Conservation (phyloP, 2,113 vertebrate genomes). For the Coregonus clupeaformis region DNA sequence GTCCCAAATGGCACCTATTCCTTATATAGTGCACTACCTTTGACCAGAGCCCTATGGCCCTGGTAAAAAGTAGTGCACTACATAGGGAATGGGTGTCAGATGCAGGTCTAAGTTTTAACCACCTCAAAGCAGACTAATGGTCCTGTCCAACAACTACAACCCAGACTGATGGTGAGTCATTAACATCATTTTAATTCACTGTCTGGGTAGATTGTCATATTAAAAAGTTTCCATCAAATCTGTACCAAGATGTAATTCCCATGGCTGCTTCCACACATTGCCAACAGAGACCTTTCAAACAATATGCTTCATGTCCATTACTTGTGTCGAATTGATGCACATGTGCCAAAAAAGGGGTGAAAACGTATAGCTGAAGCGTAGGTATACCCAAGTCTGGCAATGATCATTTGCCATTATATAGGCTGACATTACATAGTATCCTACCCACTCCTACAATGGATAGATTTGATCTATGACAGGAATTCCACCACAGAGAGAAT, state of each 20-base stretch:
- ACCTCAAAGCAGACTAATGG: not conserved
- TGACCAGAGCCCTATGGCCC: too few species aligned
- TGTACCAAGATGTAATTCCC: not conserved
- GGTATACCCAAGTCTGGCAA: not conserved
- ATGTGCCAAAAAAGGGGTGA: not conserved
- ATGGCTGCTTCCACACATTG: not conserved
- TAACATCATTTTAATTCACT: not conserved
- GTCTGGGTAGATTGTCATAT: not conserved
- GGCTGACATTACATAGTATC: conserved; percentile 3
- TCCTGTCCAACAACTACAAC: not conserved
- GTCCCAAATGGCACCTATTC: too few species aligned
- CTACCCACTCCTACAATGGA: not conserved
- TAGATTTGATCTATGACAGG: not conserved
- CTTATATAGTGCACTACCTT: too few species aligned
- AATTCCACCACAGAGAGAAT: not conserved
- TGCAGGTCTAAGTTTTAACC: not conserved
- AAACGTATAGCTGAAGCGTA: not conserved
- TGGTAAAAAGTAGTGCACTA: too few species aligned
- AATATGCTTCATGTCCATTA: not conserved
- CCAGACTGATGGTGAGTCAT: not conserved
- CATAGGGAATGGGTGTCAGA: not conserved
- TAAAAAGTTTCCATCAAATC: not conserved
- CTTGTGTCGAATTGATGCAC: not conserved
- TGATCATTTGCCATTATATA: not conserved
- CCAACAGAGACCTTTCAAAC: not conserved